These are phyloP conservation scores for Scaptodrosophila lebanonensis DNA, from an alignment of 1,140 invertebrate genomes.

Conservation along the genomic window DNA sequence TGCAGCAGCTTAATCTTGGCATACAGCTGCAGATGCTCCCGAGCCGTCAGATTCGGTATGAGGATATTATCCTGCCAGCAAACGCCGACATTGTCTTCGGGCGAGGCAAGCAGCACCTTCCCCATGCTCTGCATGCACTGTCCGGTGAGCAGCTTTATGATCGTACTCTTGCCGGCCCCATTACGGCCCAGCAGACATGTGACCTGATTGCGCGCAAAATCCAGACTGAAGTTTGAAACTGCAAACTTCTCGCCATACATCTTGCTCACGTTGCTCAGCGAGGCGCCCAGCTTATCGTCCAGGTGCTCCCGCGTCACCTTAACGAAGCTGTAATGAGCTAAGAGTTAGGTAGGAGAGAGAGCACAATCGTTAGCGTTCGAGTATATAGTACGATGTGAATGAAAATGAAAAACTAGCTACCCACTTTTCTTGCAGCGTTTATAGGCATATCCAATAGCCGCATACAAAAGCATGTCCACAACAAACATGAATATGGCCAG, in stretches of 20 bases:
- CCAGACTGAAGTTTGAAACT: constrained; percentile 82
- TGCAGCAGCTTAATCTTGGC: constrained; percentile 77
- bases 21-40: constrained; percentile 89
- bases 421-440: constrained; percentile 55
- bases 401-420: too few relatives aligned
- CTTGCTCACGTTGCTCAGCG: constrained; percentile 78
- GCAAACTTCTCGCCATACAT: constrained; percentile 78
- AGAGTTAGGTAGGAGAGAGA: background rate
- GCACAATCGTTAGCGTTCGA: too few relatives aligned
- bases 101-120: constrained; percentile 78
- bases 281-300: constrained; percentile 77
- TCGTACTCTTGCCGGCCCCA: constrained; percentile 90
- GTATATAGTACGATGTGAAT: too few relatives aligned
- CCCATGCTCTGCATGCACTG: constrained; percentile 81
- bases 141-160: constrained; percentile 85
- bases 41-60: constrained; percentile 86
- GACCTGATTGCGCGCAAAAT: constrained; percentile 80
- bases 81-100: constrained; percentile 81
- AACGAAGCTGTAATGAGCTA: constrained; percentile 65
- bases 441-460: constrained; percentile 77
- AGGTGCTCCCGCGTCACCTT: constrained; percentile 57
- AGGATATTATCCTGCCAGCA: constrained; percentile 92
- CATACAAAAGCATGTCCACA: constrained; percentile 78
- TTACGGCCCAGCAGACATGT: constrained; percentile 90
- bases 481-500: constrained; percentile 77